These are phyloP conservation scores for Nettapus auritus DNA, from an alignment of 2,113 vertebrate species.

Conservation along the genomic window DNA sequence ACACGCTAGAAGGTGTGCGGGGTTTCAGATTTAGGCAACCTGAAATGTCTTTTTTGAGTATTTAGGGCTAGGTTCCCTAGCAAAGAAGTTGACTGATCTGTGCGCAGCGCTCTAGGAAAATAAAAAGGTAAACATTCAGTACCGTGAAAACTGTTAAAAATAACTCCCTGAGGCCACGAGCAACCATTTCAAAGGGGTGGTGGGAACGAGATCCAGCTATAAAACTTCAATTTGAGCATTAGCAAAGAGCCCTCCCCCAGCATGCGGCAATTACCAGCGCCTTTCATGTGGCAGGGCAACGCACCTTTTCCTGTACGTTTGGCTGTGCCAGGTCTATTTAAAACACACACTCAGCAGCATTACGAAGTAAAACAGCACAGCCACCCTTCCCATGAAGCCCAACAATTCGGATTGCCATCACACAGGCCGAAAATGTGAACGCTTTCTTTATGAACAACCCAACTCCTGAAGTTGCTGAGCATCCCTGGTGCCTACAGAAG, in stretches of 20 bases:
- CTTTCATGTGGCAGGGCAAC: conserved; percentile 49
- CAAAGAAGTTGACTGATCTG: not conserved
- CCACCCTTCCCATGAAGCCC: not conserved
- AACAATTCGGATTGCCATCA: not conserved
- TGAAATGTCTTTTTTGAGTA: not conserved
- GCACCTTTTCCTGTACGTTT: not conserved
- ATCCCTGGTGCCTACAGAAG: not conserved
- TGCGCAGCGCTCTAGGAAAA: not conserved
- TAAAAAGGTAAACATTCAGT: not conserved
- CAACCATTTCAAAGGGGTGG: conserved; percentile 51
- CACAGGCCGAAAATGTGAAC: accelerated
- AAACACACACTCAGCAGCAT: not conserved
- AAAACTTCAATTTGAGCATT: conserved; percentile 28
- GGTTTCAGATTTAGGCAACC: not conserved
- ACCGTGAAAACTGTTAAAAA: conserved; percentile 6
- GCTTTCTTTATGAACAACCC: not conserved
- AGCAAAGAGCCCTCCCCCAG: not conserved
- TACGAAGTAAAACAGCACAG: not conserved
- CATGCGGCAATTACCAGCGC: not conserved
- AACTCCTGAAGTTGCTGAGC: not conserved
- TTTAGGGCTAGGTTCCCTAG: not conserved
- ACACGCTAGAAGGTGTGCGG: not conserved
- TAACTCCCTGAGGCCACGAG: conserved; percentile 1
- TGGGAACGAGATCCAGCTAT: conserved; percentile 30
- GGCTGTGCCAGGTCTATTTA: conserved; percentile 4